Conservation (phyloP, 2,113 vertebrate genomes). For the Porphyrio hochstetteri region DNA sequence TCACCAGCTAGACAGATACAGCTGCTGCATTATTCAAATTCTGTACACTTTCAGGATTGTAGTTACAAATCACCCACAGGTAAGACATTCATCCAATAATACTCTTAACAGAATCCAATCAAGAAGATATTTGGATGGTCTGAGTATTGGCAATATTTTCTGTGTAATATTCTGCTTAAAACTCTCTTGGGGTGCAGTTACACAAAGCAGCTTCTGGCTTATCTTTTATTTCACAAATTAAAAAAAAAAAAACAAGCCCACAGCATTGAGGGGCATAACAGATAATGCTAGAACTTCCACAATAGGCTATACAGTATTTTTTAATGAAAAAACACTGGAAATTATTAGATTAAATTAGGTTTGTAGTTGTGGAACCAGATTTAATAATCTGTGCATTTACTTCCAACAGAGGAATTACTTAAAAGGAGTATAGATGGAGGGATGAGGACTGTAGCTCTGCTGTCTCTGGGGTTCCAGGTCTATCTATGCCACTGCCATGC, state of each 20-base stretch:
- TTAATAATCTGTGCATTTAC: background rate
- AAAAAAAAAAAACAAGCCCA: background rate
- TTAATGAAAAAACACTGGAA: background rate
- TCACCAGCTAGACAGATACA: background rate
- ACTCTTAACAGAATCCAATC: background rate
- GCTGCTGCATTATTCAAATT: background rate
- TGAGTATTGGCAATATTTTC: background rate
- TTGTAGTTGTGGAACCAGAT: background rate
- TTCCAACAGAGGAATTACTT: background rate
- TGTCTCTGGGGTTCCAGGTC: background rate
- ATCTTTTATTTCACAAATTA: background rate
- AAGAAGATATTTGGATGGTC: background rate
- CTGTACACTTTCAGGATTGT: background rate
- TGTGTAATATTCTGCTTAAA: background rate
- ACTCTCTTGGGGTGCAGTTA: background rate
- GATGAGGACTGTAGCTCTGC: background rate
- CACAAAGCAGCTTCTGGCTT: background rate
- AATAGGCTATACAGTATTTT: background rate
- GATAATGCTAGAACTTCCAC: background rate
- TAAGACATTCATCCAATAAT: background rate
- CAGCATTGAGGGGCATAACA: background rate
- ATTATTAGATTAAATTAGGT: background rate
- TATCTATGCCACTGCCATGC: background rate
- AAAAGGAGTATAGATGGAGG: background rate
- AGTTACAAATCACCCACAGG: background rate